A percentile compares a stretch with the other conserved stretches of the same genome.
phyloP scores from a whole-genome alignment of 2,888 invertebrate genomes.

The Colletes collaris region DNA sequence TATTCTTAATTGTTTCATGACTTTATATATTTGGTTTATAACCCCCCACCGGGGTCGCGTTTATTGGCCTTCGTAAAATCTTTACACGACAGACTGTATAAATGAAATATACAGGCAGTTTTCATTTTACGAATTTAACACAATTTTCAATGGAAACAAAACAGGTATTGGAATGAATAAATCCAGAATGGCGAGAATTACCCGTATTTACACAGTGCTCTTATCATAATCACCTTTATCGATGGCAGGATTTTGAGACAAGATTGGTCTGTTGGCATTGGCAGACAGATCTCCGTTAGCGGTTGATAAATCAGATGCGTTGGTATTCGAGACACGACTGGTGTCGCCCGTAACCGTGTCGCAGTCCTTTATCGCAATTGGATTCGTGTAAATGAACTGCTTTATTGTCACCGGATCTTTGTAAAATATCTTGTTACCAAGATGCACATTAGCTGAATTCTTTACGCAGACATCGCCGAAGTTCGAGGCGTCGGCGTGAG shows the following conservation, averaged over 20 bases:
- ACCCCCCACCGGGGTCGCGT: neutral
- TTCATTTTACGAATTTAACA: too few relatives aligned
- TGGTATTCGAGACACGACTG: slow-evolving; percentile 20
- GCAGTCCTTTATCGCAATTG: slow-evolving; percentile 47
- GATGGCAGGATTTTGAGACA: slow-evolving; percentile 39
- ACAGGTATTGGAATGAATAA: too few relatives aligned
- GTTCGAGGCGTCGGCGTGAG: slow-evolving; percentile 78
- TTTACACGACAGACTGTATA: neutral
- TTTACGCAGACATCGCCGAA: slow-evolving; percentile 87
- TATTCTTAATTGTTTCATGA: neutral
- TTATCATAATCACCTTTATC: slow-evolving; percentile 49
- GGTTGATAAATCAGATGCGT: slow-evolving; percentile 33
- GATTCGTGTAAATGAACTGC: slow-evolving; percentile 86
- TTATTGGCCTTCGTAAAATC: neutral
- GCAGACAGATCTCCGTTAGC: slow-evolving; percentile 21
- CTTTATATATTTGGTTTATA: neutral
- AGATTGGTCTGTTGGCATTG: slow-evolving; percentile 19
- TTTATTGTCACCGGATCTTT: slow-evolving; percentile 92
- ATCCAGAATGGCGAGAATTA: too few relatives aligned
- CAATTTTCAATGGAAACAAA: too few relatives aligned
- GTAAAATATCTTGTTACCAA: slow-evolving; percentile 90
- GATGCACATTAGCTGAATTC: slow-evolving; percentile 89
- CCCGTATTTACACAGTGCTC: neutral
- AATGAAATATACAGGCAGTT: neutral
- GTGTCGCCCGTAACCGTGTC: slow-evolving; percentile 9